phyloP scores from a whole-genome alignment of 1,140 invertebrate species.

The Cardiocondyla obscurior region DNA sequence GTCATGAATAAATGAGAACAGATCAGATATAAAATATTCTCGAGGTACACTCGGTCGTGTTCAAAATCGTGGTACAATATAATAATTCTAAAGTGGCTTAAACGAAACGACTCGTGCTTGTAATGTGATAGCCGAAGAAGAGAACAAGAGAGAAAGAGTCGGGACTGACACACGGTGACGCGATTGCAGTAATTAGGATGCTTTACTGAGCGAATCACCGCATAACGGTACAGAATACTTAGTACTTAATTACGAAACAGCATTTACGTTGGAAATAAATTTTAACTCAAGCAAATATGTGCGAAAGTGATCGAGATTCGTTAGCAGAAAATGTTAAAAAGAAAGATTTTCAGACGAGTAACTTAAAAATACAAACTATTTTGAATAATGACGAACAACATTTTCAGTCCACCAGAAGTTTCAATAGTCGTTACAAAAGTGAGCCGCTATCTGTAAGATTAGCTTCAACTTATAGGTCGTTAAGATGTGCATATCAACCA shows the following conservation, averaged over 20 bases:
- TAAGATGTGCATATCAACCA: slow-evolving; percentile 35
- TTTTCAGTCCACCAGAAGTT: slow-evolving; percentile 73
- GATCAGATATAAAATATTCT: slow-evolving; percentile 58
- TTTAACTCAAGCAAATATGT: background rate
- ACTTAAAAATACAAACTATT: slow-evolving; percentile 11
- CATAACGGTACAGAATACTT: slow-evolving; percentile 2
- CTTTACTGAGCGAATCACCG: background rate
- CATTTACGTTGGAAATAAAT: slow-evolving; percentile 8
- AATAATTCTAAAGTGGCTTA: slow-evolving; percentile 65
- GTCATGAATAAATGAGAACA: slow-evolving; percentile 13
- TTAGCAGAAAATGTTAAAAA: background rate
- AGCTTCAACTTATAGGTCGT: slow-evolving; percentile 71
- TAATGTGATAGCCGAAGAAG: slow-evolving; percentile 62
- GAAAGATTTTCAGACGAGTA: slow-evolving; percentile 26
- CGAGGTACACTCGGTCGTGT: slow-evolving; percentile 61
- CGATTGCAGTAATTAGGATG: background rate
- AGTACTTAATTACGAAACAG: background rate
- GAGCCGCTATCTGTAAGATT: slow-evolving; percentile 65
- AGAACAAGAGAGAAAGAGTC: slow-evolving; percentile 51
- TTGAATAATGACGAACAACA: slow-evolving; percentile 54
- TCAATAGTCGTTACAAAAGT: slow-evolving; percentile 66
- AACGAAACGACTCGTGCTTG: slow-evolving; percentile 68
- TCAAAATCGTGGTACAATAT: slow-evolving; percentile 61
- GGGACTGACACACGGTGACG: background rate
- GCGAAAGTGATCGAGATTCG: slow-evolving; percentile 21